phyloP scores from a whole-genome alignment of 2,888 invertebrate genomes.

The Drosophila neutralis region DNA sequence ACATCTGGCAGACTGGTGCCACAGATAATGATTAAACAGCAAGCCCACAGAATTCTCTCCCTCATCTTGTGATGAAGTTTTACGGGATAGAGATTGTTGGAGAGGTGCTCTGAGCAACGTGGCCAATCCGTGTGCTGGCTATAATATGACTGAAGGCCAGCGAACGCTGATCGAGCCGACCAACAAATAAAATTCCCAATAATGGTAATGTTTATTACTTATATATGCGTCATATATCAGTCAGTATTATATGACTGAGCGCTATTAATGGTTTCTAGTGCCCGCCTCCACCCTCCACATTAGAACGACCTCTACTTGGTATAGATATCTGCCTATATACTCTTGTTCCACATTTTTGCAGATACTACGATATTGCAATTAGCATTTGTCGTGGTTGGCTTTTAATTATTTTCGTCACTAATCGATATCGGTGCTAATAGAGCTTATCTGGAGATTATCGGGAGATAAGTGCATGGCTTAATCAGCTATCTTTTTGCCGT shows the following conservation, averaged over 20 bases:
- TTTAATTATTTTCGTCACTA: background rate
- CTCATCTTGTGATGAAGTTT: conserved; percentile 1
- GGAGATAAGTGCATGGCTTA: background rate
- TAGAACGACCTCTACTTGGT: background rate
- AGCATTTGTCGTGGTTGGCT: background rate
- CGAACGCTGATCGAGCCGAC: background rate
- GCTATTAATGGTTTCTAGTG: background rate
- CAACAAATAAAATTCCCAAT: background rate
- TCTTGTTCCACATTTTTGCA: background rate
- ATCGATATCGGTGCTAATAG: background rate
- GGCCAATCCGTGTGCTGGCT: conserved; percentile 43
- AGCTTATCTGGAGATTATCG: background rate
- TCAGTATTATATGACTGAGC: conserved; percentile 17
- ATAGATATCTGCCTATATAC: background rate
- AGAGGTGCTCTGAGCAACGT: background rate
- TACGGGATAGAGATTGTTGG: background rate
- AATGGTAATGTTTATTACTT: conserved; percentile 14
- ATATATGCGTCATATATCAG: conserved; percentile 1
- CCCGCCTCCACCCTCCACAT: background rate
- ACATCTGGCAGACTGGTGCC: background rate
- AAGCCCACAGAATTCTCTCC: background rate
- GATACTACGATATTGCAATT: background rate
- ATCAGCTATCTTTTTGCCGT: background rate
- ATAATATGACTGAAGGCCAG: conserved; percentile 48
- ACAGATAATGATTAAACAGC: conserved; percentile 3